Conservation (phyloP, 2,797 vertebrate genomes). For the Trematomus bernacchii region DNA sequence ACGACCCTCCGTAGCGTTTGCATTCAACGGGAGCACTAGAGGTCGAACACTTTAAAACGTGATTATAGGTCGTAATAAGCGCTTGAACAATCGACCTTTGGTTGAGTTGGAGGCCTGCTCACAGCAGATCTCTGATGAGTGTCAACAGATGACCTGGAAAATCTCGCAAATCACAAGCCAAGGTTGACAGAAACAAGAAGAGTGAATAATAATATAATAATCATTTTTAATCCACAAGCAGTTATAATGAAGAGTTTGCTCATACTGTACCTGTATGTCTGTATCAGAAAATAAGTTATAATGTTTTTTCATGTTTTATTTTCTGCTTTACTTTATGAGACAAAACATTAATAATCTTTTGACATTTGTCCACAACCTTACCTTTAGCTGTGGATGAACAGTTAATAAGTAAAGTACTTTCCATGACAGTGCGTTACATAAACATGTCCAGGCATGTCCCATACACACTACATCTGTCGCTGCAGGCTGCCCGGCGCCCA, state of each 20-base stretch:
- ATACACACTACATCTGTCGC: constrained; percentile 62
- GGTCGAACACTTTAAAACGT: too few relatives aligned
- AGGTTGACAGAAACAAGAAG: not conserved
- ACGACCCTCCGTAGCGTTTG: too few relatives aligned
- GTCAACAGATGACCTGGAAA: not conserved
- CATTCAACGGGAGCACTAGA: too few relatives aligned
- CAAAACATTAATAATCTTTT: not conserved
- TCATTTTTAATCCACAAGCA: not conserved
- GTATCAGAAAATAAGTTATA: not conserved
- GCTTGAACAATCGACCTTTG: too few relatives aligned
- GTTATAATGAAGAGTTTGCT: not conserved
- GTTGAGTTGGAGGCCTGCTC: not conserved
- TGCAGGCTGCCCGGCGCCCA: constrained; percentile 45
- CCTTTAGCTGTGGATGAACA: not conserved
- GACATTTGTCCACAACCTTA: not conserved
- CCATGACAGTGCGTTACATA: constrained; percentile 19
- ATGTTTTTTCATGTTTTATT: not conserved
- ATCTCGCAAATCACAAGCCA: not conserved
- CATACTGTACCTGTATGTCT: not conserved
- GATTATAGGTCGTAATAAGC: too few relatives aligned
- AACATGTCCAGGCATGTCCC: constrained; percentile 57
- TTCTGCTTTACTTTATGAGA: not conserved
- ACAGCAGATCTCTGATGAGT: not conserved
- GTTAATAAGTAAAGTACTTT: not conserved
- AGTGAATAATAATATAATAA: not conserved